Percentiles rank a stretch among this genome's conserved stretches.
These are phyloP conservation scores for Nephrotoma guestfalica DNA, from an alignment of 2,888 invertebrate species.

Conservation along the genomic window DNA sequence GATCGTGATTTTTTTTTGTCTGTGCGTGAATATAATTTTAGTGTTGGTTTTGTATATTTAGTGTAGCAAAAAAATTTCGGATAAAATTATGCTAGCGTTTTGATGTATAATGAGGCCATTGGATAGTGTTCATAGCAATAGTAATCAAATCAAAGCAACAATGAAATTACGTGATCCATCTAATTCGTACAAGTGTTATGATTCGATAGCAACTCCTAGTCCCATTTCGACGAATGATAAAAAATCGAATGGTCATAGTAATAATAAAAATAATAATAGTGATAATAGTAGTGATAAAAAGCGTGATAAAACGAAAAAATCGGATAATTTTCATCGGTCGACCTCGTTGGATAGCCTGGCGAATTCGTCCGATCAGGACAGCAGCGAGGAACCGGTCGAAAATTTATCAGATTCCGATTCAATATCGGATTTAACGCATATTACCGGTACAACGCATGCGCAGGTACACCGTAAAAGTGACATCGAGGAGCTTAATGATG, in stretches of 20 bases:
- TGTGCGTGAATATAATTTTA: neutral
- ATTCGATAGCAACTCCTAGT: slow-evolving; percentile 17
- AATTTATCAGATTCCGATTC: slow-evolving; percentile 45
- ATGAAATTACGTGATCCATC: slow-evolving; percentile 12
- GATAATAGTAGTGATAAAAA: neutral
- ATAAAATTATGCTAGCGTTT: neutral
- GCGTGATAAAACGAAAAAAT: neutral
- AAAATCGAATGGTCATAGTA: slow-evolving; percentile 12
- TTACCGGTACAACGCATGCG: slow-evolving; percentile 28
- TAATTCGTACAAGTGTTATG: slow-evolving; percentile 36
- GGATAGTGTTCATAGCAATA: neutral
- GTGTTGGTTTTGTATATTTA: neutral
- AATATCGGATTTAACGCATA: slow-evolving; percentile 45
- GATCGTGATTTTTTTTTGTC: neutral
- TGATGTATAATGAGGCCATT: neutral
- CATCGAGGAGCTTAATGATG: slow-evolving; percentile 27
- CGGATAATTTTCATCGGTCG: slow-evolving; percentile 19
- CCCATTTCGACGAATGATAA: slow-evolving; percentile 9
- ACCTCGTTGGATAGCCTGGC: slow-evolving; percentile 53
- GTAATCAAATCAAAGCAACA: neutral
- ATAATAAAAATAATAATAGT: slow-evolving; percentile 9
- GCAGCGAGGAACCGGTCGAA: slow-evolving; percentile 41
- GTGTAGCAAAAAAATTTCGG: neutral
- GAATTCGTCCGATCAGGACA: slow-evolving; percentile 47
- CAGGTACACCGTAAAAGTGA: slow-evolving; percentile 28